These are phyloP conservation scores for Platalea minor DNA, from an alignment of 2,797 vertebrate genomes.

Conservation along the genomic window DNA sequence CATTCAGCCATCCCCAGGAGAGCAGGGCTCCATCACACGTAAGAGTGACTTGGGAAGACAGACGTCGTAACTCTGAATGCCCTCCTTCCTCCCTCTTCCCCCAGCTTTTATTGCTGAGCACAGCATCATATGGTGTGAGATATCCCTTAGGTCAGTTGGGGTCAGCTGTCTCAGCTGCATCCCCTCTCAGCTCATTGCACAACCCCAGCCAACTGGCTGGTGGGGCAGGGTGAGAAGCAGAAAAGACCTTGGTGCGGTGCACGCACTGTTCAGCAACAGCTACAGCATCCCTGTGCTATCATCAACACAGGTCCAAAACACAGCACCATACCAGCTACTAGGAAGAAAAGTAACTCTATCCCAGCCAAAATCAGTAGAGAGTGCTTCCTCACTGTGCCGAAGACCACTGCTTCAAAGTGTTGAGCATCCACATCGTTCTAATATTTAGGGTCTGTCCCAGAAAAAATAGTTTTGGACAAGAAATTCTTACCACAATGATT, in stretches of 20 bases:
- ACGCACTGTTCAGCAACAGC: neutral
- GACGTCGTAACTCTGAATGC: rapidly evolving
- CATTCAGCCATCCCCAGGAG: neutral
- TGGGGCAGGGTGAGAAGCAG: neutral
- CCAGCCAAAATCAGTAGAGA: neutral
- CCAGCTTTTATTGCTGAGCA: neutral
- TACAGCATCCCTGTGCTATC: neutral
- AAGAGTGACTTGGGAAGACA: neutral
- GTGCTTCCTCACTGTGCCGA: neutral
- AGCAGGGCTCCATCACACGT: neutral
- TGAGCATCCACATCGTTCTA: neutral
- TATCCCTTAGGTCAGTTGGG: neutral
- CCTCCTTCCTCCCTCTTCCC: neutral
- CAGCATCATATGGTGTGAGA: rapidly evolving
- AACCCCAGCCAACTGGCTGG: neutral
- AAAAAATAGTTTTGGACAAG: neutral
- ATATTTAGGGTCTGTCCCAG: neutral
- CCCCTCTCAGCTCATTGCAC: neutral
- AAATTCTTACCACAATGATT: neutral
- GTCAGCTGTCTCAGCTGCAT: neutral
- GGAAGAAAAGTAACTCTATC: neutral
- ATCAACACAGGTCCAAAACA: neutral
- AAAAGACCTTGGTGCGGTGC: neutral
- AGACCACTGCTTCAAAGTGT: neutral
- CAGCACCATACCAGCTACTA: neutral